Conservation (phyloP, 2,888 invertebrate genomes). For the Slavum lentiscoides region DNA sequence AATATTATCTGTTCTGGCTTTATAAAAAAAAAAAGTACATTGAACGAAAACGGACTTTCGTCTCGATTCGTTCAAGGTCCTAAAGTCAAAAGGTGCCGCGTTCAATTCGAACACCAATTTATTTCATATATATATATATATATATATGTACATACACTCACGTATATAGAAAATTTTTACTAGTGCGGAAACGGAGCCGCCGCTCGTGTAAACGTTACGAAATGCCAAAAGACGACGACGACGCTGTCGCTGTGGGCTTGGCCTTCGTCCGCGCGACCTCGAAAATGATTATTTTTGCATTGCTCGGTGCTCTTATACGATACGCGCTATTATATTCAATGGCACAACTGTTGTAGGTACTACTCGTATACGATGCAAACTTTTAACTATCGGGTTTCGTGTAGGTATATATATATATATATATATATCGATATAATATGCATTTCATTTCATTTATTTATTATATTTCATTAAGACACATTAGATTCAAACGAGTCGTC, state of each 20-base stretch:
- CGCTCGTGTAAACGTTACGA: slow-evolving; percentile 10
- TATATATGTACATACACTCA: too few species aligned
- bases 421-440: too few species aligned
- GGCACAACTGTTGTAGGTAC: too few species aligned
- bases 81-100: slow-evolving; percentile 34
- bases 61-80: slow-evolving; percentile 18
- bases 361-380: neutral
- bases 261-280: slow-evolving; percentile 43
- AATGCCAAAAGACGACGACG: slow-evolving; percentile 47
- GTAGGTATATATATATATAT: too few species aligned
- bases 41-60: slow-evolving; percentile 28
- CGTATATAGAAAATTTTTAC: slow-evolving; percentile 27
- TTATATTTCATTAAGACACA: too few species aligned
- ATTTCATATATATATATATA: neutral
- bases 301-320: neutral
- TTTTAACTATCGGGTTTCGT: neutral
- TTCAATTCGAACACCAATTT: neutral
- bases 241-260: slow-evolving; percentile 30
- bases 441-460: too few species aligned
- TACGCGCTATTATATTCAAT: too few species aligned
- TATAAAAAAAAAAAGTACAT: neutral
- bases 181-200: slow-evolving; percentile 25
- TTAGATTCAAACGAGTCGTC: too few species aligned
- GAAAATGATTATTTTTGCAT: slow-evolving; percentile 49
- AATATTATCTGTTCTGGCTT: neutral